These are phyloP conservation scores for Pelmatolapia mariae DNA, from an alignment of 2,113 vertebrate species.

Conservation along the genomic window DNA sequence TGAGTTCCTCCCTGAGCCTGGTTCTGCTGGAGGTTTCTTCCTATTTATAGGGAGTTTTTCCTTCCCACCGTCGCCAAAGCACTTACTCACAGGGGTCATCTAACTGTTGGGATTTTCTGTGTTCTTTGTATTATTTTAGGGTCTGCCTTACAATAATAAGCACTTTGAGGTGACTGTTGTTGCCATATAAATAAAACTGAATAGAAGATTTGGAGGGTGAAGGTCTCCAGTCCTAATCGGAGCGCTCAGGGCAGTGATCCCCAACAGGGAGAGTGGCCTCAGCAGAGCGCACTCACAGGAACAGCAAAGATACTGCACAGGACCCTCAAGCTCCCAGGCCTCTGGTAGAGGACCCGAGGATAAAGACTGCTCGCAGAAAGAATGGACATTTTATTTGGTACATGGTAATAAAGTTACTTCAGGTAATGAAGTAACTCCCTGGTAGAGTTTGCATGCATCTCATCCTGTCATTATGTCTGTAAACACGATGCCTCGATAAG, in stretches of 20 bases:
- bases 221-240: background rate
- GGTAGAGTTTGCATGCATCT: background rate
- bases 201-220: background rate
- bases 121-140: background rate
- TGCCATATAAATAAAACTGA: background rate
- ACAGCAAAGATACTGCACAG: background rate
- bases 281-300: fast-evolving
- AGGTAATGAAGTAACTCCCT: background rate
- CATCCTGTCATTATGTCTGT: background rate
- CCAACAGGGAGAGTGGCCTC: fast-evolving
- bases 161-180: background rate
- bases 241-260: fast-evolving
- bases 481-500: background rate
- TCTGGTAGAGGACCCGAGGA: background rate
- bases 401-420: background rate
- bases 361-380: background rate
- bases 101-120: background rate
- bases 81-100: fast-evolving
- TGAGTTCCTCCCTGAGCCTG: background rate
- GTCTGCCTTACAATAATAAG: background rate
- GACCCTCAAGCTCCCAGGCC: background rate
- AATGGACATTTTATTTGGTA: fast-evolving
- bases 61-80: fast-evolving
- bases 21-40: background rate
- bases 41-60: fast-evolving